These are phyloP conservation scores for Coremacera marginata DNA, from an alignment of 2,888 invertebrate genomes.

Conservation along the genomic window DNA sequence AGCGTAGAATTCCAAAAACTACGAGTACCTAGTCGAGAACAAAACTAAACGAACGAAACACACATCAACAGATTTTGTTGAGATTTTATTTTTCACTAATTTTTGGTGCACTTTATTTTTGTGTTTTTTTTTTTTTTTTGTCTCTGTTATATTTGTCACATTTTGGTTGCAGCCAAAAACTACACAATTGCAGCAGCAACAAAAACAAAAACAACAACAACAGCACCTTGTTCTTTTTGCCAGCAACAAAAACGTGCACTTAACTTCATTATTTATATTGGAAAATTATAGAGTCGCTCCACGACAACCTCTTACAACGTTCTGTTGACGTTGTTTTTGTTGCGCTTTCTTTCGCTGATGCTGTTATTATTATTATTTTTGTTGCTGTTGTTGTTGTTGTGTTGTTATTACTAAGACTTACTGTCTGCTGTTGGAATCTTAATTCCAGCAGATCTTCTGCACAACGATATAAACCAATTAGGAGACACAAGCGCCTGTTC, in stretches of 20 bases:
- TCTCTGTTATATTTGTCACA: neutral
- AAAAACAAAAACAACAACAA: conserved; percentile 11
- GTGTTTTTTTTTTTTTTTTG: neutral
- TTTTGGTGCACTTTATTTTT: neutral
- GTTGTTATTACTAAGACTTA: neutral
- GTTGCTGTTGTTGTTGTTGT: conserved; percentile 6
- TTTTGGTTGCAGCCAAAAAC: neutral
- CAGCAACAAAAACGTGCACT: conserved; percentile 34
- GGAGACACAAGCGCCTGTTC: conserved; percentile 36
- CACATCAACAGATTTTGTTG: conserved; percentile 1
- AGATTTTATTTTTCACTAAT: conserved; percentile 35
- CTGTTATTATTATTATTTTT: neutral
- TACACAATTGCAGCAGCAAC: conserved; percentile 15
- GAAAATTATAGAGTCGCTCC: conserved; percentile 46
- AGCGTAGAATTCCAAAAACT: neutral
- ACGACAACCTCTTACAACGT: conserved; percentile 5
- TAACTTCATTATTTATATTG: conserved; percentile 49
- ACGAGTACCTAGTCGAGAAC: neutral
- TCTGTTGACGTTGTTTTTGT: conserved; percentile 14
- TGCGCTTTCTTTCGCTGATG: neutral
- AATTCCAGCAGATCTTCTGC: conserved; percentile 30
- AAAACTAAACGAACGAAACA: neutral
- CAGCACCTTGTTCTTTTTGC: conserved; percentile 17
- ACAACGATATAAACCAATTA: conserved; percentile 40
- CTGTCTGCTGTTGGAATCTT: conserved; percentile 35